phyloP scores from a whole-genome alignment of 2,113 vertebrate genomes.

The Petromus typicus region DNA sequence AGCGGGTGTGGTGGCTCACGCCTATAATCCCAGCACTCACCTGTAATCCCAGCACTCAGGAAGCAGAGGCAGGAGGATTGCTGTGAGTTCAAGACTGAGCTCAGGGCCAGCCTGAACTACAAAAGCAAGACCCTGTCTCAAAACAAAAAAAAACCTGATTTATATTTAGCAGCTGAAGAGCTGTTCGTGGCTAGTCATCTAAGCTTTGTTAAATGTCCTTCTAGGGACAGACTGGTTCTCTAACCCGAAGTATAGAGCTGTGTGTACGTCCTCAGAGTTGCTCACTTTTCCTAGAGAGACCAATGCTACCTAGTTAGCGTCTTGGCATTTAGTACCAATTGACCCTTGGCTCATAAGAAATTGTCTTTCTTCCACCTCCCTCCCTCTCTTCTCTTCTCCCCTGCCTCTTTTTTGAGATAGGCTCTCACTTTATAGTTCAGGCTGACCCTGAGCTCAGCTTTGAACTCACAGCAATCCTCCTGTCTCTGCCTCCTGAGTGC shows the following conservation, averaged over 20 bases:
- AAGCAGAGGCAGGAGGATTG: no score
- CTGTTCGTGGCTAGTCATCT: background rate
- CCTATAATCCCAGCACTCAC: no score
- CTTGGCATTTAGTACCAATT: constrained; percentile 41
- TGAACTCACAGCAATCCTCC: no score
- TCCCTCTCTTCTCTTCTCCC: background rate
- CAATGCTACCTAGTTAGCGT: constrained; percentile 71
- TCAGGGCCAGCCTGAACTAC: no score
- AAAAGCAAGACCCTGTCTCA: no score
- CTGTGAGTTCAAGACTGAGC: no score
- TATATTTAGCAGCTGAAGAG: background rate
- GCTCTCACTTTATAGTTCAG: no score
- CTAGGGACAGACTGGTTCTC: constrained; percentile 53
- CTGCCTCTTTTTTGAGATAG: background rate
- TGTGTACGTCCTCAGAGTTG: constrained; percentile 72
- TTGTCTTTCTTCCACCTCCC: background rate
- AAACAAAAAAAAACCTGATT: no score
- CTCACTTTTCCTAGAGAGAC: constrained; percentile 68
- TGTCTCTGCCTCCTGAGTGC: no score
- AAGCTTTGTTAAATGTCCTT: background rate
- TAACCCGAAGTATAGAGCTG: constrained; percentile 52
- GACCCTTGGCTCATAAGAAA: constrained; percentile 68
- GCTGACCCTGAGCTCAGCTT: no score
- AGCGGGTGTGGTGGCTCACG: no score
- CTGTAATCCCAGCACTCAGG: no score